Conservation (phyloP, 1,140 invertebrate species). For the Saccostrea glomerata region DNA sequence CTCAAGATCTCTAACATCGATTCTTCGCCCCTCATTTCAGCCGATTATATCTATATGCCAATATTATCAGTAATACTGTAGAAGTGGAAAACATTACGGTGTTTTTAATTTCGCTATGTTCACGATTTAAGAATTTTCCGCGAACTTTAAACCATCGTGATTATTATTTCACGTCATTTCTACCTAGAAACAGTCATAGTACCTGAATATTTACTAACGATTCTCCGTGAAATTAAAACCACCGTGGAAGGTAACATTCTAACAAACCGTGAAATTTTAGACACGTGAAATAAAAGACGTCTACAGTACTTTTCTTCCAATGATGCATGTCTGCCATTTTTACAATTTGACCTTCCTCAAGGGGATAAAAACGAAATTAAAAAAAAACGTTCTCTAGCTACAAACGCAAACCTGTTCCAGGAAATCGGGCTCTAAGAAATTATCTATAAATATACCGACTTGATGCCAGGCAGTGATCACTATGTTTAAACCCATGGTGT, state of each 20-base stretch:
- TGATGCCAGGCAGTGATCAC: neutral
- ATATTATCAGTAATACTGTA: neutral
- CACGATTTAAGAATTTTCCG: too few relatives aligned
- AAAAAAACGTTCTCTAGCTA: conserved; percentile 10
- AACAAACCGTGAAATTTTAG: too few relatives aligned
- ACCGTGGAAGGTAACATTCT: too few relatives aligned
- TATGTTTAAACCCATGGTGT: neutral
- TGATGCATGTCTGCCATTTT: neutral
- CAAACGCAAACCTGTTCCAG: conserved; percentile 22
- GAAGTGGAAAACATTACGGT: too few relatives aligned
- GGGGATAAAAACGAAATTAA: conserved; percentile 19
- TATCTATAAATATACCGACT: conserved; percentile 19
- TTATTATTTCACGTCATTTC: too few relatives aligned
- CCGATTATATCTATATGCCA: neutral
- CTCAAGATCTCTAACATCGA: neutral
- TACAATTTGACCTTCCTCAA: conserved; percentile 16
- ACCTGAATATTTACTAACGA: too few relatives aligned
- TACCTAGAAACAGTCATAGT: too few relatives aligned
- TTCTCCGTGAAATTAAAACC: too few relatives aligned
- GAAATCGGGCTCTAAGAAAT: conserved; percentile 1
- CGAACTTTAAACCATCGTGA: too few relatives aligned
- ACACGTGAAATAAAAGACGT: too few relatives aligned
- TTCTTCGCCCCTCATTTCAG: neutral
- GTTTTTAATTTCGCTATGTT: too few relatives aligned
- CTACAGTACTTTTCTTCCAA: neutral